Base-by-base conservation (phyloP, 2,888 invertebrate genomes). In the Metallyticus violacea region DNA sequence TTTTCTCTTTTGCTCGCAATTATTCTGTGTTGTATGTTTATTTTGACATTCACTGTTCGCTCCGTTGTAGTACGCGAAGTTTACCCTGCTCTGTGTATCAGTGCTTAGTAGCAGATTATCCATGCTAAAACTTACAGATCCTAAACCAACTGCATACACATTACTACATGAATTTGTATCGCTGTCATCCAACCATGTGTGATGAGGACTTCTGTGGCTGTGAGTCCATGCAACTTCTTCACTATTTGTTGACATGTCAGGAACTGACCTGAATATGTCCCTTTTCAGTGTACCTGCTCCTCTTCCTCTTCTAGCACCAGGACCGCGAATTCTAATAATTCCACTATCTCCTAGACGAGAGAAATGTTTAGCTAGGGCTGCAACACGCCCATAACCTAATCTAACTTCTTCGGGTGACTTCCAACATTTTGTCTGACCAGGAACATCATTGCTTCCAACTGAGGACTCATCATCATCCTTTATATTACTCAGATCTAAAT, bases 281-380 rank as follows among this genome's bases (percentile, higher is more conserved):
- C 89, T 92, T 91, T 89, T 95, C 93, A 6, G 26, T 76, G 4
- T 25, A 26, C n/a, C 7, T 6, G 26, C 15, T 15, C 28, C 40
- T 81, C 29, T 80, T 27, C 77, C 77, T 40, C 79, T 80, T 26
- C 22, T 26, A 29, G 28, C 26, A 26, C 77, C 80, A n/a, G 22
- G 76, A 28, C 77, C 77, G 7, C 78, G 29, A 27, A 76, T 28
- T 30, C 85, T 62, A 29, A 87, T 84, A 25, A 87, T 15, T 9
- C 86, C 86, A 77, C 78, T 81, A 22, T 85, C 86, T 77, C 86
- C 88, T 62, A 88, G 77, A 15, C 26, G 81, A 26, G 87, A 86
- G 89, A 96, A 96, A 91, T 95, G 95, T 90, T 95, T 94, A 0
- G 96, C 93, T 87, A 96, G 92, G 78, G 95, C 95, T 87, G 95